Percentiles rank a stretch among this genome's conserved stretches.
Conservation (phyloP, 1,140 invertebrate species). For the Hermetia illucens region DNA sequence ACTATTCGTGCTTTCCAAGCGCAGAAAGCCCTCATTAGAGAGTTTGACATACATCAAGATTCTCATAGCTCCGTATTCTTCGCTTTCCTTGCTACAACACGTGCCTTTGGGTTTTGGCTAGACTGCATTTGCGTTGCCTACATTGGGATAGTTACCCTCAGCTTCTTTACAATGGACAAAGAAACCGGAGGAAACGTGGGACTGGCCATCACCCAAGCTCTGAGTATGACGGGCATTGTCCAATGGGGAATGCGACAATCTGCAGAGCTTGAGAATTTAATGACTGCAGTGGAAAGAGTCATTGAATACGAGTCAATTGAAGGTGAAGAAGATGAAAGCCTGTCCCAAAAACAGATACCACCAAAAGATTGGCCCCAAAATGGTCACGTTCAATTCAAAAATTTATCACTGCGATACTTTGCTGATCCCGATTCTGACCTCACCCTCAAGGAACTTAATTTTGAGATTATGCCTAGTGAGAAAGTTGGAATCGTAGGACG, state of each 20-base stretch:
- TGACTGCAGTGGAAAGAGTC: conserved; percentile 69
- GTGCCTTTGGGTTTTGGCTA: conserved; percentile 61
- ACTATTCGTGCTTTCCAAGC: conserved; percentile 78
- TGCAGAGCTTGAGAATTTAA: conserved; percentile 67
- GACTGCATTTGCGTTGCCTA: conserved; percentile 62
- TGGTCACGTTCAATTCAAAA: conserved; percentile 51
- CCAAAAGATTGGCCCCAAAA: conserved; percentile 52
- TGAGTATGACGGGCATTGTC: conserved; percentile 67
- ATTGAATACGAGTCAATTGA: conserved; percentile 56
- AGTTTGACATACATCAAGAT: conserved; percentile 69
- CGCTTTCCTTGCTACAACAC: conserved; percentile 43
- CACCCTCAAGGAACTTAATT: conserved; percentile 47
- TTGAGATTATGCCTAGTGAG: conserved; percentile 42
- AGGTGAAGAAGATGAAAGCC: conserved; percentile 51
- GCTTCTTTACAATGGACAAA: conserved; percentile 47
- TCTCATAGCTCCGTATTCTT: conserved; percentile 50
- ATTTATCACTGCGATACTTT: conserved; percentile 52
- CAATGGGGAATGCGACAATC: conserved; percentile 75
- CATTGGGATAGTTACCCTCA: conserved; percentile 49
- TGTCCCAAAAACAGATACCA: conserved; percentile 45
- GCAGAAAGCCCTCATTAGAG: conserved; percentile 58
- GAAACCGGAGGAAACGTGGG: conserved; percentile 59
- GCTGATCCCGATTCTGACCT: conserved; percentile 40
- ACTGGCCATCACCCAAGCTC: conserved; percentile 63
- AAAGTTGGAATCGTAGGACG: conserved; percentile 67